These are phyloP conservation scores for Helostoma temminkii DNA, from an alignment of 2,797 vertebrate genomes.

Conservation along the genomic window DNA sequence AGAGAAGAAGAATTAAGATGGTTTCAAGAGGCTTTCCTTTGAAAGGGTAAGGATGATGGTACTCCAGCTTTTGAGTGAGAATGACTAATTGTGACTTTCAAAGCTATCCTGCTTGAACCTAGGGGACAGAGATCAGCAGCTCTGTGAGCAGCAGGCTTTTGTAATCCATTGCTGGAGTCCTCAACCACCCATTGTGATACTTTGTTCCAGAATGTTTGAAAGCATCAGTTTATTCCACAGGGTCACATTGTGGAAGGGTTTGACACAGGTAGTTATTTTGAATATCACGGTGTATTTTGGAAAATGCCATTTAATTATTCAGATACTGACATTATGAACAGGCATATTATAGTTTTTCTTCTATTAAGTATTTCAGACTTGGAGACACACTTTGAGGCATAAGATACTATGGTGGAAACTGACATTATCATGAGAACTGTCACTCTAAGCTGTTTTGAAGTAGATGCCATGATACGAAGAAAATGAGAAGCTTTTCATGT, in stretches of 20 bases:
- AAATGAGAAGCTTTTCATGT: constrained; percentile 86
- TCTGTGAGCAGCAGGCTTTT: constrained; percentile 68
- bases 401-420: constrained; percentile 46
- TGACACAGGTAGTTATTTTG: constrained; percentile 26
- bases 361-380: constrained; percentile 18
- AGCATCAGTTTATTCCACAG: constrained; percentile 31
- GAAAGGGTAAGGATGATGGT: constrained; percentile 54
- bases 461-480: constrained; percentile 79
- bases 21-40: constrained; percentile 63
- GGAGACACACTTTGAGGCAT: constrained; percentile 15
- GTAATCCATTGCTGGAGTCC: constrained; percentile 69
- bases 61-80: constrained; percentile 64
- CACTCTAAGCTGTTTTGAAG: constrained; percentile 74
- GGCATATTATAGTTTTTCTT: constrained; percentile 12
- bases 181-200: constrained; percentile 57
- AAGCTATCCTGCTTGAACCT: constrained; percentile 65
- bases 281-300: constrained; percentile 2
- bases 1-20: constrained; percentile 59
- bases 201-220: constrained; percentile 52
- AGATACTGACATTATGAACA: not conserved
- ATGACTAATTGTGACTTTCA: constrained; percentile 74
- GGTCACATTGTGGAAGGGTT: constrained; percentile 27
- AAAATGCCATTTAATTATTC: not conserved
- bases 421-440: constrained; percentile 65
- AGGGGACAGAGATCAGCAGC: constrained; percentile 64